These are phyloP conservation scores for Drosophila neotestacea DNA, from an alignment of 2,888 invertebrate genomes.

Conservation along the genomic window DNA sequence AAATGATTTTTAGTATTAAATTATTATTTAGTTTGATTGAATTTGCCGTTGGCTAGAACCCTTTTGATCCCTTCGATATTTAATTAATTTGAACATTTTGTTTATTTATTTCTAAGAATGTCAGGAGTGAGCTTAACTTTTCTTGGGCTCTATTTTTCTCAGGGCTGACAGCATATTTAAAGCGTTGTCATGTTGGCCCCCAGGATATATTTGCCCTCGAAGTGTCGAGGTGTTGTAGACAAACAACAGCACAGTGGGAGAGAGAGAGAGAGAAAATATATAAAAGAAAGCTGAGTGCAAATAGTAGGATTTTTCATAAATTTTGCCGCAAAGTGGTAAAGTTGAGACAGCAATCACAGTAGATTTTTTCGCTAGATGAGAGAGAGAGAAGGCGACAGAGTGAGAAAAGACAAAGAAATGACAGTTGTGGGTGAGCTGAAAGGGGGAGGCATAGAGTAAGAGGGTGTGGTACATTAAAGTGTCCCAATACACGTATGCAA, in stretches of 20 bases:
- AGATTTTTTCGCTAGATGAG: neutral
- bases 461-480: conserved; percentile 20
- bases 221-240: conserved; percentile 40
- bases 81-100: conserved; percentile 33
- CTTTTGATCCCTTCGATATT: neutral
- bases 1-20: neutral
- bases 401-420: neutral
- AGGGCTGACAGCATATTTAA: conserved; percentile 41
- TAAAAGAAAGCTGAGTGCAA: neutral
- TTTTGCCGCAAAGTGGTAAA: conserved; percentile 26
- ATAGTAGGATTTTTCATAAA: conserved; percentile 30
- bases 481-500: conserved; percentile 62
- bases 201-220: conserved; percentile 39
- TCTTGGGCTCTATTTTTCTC: conserved; percentile 10
- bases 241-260: conserved; percentile 13
- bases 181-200: conserved; percentile 33
- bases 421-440: too few species aligned
- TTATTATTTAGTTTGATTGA: neutral
- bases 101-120: neutral
- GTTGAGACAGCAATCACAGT: conserved; percentile 13
- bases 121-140: conserved; percentile 18
- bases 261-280: neutral
- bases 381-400: neutral
- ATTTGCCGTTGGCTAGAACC: neutral
- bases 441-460: neutral